Base-by-base conservation (phyloP, 2,113 vertebrate genomes). In the Nanorana parkeri region DNA sequence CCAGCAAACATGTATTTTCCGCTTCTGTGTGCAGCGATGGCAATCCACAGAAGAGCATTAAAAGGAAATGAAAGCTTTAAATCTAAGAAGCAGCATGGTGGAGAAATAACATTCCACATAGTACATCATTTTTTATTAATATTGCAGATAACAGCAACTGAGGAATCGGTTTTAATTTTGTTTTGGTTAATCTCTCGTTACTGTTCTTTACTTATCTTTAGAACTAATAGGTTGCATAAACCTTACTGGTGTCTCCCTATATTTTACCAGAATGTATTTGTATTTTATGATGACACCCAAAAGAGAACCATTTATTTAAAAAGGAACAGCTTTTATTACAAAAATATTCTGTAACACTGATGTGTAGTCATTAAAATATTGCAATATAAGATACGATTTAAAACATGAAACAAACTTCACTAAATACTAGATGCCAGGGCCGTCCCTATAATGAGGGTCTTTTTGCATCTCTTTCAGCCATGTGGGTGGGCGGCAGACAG, bases 11-110 rank as follows among this genome's bases (percentile, higher is more conserved):
- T 58, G 23, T 17, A 80, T 69, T 54, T 60, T 65, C 32, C 51
- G 28, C 29, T 47, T 32, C 21, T 26, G 17, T 19, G 28, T 58
- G 17, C 21, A 19, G n/a, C 36, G 32, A 69, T 47, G 32, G 21
- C 29, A 71, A 69, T 69, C 21, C 78, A 60, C 66, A 61, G 67
- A 68, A 61, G 67, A 36, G 21, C 66, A 47, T 51, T 80, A 69
- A 80, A 80, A 71, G 11, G 21, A 80, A 80, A 80, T 80, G 66
- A 80, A 80, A 69, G 21, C 78, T 69, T 80, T 80, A 80, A 41
- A 80, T 80, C 78, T 80, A 61, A 69, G 68, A 61, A 69, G 52
- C 26, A 60, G 23, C 67, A 69, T 66, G 58, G 19, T 24, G 60
- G 65, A 66, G 77, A 79, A 79, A 68, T 36, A 68, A 68, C 47